Evolutionary conservation across 2,888 invertebrate genomes (phyloP).

Genomic region (Hydraecia micacea): DNA sequence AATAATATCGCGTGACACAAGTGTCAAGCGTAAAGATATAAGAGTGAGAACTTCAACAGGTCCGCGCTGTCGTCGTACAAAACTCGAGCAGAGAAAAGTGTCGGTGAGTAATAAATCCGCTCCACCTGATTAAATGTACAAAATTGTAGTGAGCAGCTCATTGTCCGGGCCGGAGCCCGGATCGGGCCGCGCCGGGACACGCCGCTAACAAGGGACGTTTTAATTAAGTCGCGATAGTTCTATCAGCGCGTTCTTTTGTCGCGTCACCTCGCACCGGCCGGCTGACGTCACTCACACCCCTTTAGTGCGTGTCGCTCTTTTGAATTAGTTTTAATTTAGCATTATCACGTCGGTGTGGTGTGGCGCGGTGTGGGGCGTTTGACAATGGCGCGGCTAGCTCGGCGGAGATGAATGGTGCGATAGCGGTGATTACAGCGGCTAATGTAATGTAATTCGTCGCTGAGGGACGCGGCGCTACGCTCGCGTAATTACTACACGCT

Average conservation of each 20-base stretch:
- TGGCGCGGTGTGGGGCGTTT: constrained; percentile 25
- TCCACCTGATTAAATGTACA: constrained; percentile 69
- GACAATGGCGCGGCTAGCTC: constrained; percentile 71
- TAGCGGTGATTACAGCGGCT: constrained; percentile 64
- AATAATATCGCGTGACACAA: constrained; percentile 6
- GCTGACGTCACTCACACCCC: constrained; percentile 26
- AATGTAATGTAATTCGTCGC: constrained; percentile 66
- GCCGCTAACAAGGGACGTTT: constrained; percentile 70
- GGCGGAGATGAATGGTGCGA: constrained; percentile 69
- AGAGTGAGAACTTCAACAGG: constrained; percentile 16
- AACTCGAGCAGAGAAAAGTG: constrained; percentile 9
- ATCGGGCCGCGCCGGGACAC: constrained; percentile 41
- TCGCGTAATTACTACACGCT: constrained; percentile 36
- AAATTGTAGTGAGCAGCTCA: constrained; percentile 59
- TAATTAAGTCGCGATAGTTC: constrained; percentile 79
- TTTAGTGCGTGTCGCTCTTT: constrained; percentile 50
- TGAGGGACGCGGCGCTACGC: constrained; percentile 18
- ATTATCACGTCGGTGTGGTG: constrained; percentile 51
- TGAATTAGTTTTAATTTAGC: constrained; percentile 70
- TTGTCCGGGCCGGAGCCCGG: constrained; percentile 47
- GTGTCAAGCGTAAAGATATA: background rate
- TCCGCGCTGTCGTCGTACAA: constrained; percentile 4
- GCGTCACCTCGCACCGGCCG: constrained; percentile 28
- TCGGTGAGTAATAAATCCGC: constrained; percentile 64
- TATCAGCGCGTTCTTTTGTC: constrained; percentile 71